These are phyloP conservation scores for Anoplophora glabripennis DNA, from an alignment of 1,140 invertebrate species.

Conservation along the genomic window DNA sequence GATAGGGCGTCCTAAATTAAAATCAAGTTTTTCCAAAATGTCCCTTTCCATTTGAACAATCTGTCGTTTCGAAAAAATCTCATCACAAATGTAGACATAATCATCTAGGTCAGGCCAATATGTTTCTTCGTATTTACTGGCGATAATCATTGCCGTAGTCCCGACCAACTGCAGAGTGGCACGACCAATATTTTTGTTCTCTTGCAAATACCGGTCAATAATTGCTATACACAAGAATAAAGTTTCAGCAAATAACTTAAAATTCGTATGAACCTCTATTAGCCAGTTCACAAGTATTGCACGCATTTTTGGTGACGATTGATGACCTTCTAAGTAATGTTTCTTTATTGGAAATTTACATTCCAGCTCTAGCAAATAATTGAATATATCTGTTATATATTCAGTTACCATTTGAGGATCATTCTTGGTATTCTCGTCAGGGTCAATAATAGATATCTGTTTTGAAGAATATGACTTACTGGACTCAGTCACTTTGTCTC, in stretches of 20 bases:
- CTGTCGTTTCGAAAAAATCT: conserved; percentile 51
- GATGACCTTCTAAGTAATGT: conserved; percentile 64
- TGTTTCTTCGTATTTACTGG: conserved; percentile 95
- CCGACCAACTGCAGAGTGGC: conserved; percentile 86
- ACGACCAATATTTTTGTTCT: conserved; percentile 52
- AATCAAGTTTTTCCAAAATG: conserved; percentile 74
- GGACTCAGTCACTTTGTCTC: neutral
- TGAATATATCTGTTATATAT: conserved; percentile 84
- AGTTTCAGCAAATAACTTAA: conserved; percentile 86
- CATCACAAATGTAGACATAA: conserved; percentile 91
- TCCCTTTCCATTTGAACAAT: conserved; percentile 71
- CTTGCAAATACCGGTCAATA: conserved; percentile 87
- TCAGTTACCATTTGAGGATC: conserved; percentile 76
- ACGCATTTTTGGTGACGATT: conserved; percentile 81
- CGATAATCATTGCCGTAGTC: conserved; percentile 86
- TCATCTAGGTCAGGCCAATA: conserved; percentile 84
- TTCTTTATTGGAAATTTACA: conserved; percentile 58
- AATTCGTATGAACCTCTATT: conserved; percentile 87
- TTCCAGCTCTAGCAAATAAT: conserved; percentile 73
- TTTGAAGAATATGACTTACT: conserved; percentile 21
- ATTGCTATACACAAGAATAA: conserved; percentile 85
- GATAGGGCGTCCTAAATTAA: conserved; percentile 78
- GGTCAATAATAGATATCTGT: conserved; percentile 26
- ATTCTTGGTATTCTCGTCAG: conserved; percentile 68
- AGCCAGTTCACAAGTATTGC: conserved; percentile 90